A percentile compares a stretch with the other conserved stretches of the same genome.
Conservation (phyloP, 2,113 vertebrate genomes). For the Tangachromis dhanisi region DNA sequence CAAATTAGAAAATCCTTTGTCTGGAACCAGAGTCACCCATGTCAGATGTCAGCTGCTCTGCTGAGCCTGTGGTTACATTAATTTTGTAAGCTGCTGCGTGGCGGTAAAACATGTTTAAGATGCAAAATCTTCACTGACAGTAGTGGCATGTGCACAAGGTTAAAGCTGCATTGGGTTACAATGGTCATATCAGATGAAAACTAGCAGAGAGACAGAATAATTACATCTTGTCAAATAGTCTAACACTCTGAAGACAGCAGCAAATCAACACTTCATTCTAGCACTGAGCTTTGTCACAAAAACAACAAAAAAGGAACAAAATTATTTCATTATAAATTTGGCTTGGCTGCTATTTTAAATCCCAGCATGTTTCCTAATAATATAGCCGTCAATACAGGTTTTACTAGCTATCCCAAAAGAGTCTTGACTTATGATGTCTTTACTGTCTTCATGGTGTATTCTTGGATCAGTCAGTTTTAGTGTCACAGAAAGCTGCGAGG, state of each 20-base stretch:
- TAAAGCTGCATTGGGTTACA: background rate
- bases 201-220: background rate
- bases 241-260: background rate
- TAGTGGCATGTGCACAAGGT: background rate
- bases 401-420: background rate
- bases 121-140: background rate
- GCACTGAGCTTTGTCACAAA: background rate
- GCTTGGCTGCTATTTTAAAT: background rate
- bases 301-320: background rate
- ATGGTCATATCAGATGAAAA: background rate
- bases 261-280: background rate
- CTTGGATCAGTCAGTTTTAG: background rate
- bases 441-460: background rate
- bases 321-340: background rate
- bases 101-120: background rate
- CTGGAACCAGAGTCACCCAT: background rate
- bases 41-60: background rate
- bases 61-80: background rate
- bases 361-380: background rate
- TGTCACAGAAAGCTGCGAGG: background rate
- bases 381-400: background rate
- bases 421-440: background rate
- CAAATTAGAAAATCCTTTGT: background rate
- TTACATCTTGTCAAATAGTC: slow-evolving; percentile 1
- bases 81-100: background rate